Percentiles rank a stretch among this genome's conserved stretches.
Evolutionary conservation across 35 echinoderm and acorn worm genomes (phyloP).

Genomic region (Hemicentrotus pulcherrimus): DNA sequence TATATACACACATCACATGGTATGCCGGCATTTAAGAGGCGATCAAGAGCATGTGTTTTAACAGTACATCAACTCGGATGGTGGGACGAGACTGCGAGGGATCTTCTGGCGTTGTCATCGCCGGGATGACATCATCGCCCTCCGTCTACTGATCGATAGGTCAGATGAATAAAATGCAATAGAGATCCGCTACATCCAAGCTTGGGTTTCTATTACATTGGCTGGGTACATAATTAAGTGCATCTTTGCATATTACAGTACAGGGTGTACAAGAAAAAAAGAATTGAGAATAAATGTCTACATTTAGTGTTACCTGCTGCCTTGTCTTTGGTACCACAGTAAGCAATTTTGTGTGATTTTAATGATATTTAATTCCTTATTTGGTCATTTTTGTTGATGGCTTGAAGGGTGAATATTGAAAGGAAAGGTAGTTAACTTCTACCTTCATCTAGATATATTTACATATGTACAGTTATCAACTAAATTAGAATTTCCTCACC

Average conservation of each 20-base stretch:
- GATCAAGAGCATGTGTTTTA: background rate
- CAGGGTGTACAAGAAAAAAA: background rate
- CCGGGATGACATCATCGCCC: background rate
- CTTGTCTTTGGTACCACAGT: no score
- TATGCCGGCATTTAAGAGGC: background rate
- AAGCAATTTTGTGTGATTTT: no score
- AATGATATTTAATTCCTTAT: no score
- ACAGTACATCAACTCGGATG: background rate
- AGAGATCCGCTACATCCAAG: background rate
- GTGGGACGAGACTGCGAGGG: background rate
- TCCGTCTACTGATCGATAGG: background rate
- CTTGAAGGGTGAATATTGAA: no score
- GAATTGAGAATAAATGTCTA: no score
- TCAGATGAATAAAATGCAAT: conserved; percentile 15
- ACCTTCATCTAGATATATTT: no score
- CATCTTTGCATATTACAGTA: background rate
- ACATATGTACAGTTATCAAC: no score
- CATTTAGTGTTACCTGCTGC: no score
- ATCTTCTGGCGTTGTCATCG: background rate
- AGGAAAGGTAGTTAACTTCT: no score
- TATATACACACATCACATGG: background rate
- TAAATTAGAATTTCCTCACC: no score
- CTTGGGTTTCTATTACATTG: background rate
- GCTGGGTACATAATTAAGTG: background rate
- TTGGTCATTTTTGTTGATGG: no score